Conservation (phyloP, 2,888 invertebrate species). For the Aleiodes alternator region DNA sequence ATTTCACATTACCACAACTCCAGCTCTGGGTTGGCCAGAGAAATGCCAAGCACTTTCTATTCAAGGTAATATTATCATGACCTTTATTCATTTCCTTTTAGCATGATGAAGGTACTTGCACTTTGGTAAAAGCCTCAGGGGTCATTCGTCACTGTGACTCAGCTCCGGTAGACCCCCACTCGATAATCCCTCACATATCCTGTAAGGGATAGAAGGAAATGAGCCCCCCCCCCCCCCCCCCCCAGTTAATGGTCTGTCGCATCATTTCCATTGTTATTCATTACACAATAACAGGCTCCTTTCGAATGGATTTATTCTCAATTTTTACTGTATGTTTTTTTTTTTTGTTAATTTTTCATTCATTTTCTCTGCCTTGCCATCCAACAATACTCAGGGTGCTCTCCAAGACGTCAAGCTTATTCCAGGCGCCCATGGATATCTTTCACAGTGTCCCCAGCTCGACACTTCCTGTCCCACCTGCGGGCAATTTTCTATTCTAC, state of each 20-base stretch:
- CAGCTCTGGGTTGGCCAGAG: conserved; percentile 93
- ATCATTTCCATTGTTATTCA: conserved; percentile 18
- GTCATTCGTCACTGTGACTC: conserved; percentile 36
- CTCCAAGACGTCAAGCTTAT: conserved; percentile 92
- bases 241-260: conserved; percentile 14
- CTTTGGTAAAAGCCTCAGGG: neutral
- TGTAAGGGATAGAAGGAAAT: conserved; percentile 20
- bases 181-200: conserved; percentile 11
- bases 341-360: conserved; percentile 9
- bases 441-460: conserved; percentile 90
- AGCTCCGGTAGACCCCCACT: neutral
- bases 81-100: neutral
- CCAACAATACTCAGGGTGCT: conserved; percentile 82
- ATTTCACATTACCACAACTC: conserved; percentile 84
- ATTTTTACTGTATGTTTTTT: neutral
- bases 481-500: conserved; percentile 90
- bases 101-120: conserved; percentile 4
- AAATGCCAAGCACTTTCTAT: conserved; percentile 89
- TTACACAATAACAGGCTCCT: neutral
- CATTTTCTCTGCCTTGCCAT: conserved; percentile 7
- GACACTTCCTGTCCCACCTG: conserved; percentile 93
- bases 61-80: conserved; percentile 82
- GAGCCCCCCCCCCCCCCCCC: neutral
- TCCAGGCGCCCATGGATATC: conserved; percentile 89
- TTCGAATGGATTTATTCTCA: conserved; percentile 23